Evolutionary conservation across 2,888 invertebrate genomes (phyloP).

Genomic region (Euspilapteryx auroguttella): DNA sequence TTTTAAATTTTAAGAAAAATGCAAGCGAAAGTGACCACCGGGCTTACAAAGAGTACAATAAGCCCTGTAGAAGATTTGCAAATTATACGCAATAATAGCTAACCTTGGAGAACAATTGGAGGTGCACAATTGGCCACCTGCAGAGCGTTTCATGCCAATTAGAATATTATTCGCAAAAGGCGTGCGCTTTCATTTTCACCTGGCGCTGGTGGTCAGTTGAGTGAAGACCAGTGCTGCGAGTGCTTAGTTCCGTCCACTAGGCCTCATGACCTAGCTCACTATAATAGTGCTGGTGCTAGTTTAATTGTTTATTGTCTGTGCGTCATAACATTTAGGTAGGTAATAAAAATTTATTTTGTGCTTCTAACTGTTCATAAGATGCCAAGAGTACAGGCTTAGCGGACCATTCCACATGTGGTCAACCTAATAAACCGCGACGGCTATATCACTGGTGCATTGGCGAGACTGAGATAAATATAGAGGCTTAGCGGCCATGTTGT

Average conservation of each 20-base stretch:
- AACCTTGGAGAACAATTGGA: slow-evolving; percentile 8
- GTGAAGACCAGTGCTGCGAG: too few relatives aligned
- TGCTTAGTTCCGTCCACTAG: too few relatives aligned
- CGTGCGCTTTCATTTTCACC: slow-evolving; percentile 28
- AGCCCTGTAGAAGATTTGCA: slow-evolving; percentile 8
- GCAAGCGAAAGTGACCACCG: slow-evolving; percentile 38
- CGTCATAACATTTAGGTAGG: background rate
- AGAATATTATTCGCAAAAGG: slow-evolving; percentile 47
- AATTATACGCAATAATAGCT: slow-evolving; percentile 10
- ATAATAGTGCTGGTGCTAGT: too few relatives aligned
- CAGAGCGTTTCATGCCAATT: slow-evolving; percentile 26
- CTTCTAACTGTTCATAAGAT: too few relatives aligned
- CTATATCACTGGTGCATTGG: slow-evolving; percentile 20
- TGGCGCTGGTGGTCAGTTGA: too few relatives aligned
- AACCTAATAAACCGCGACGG: slow-evolving; percentile 54
- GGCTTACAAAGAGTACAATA: slow-evolving; percentile 2
- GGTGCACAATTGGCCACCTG: slow-evolving; percentile 40
- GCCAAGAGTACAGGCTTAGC: slow-evolving; percentile 54
- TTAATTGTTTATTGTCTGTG: background rate
- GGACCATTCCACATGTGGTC: slow-evolving; percentile 62
- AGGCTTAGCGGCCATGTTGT: slow-evolving; percentile 61
- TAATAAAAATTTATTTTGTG: slow-evolving; percentile 1
- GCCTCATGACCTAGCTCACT: too few relatives aligned
- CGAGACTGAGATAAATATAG: slow-evolving; percentile 34
- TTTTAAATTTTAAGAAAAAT: slow-evolving; percentile 25